A percentile compares a stretch with the other conserved stretches of the same genome.
phyloP scores from a whole-genome alignment of 2,888 invertebrate species.

The Seira sanloemensis region DNA sequence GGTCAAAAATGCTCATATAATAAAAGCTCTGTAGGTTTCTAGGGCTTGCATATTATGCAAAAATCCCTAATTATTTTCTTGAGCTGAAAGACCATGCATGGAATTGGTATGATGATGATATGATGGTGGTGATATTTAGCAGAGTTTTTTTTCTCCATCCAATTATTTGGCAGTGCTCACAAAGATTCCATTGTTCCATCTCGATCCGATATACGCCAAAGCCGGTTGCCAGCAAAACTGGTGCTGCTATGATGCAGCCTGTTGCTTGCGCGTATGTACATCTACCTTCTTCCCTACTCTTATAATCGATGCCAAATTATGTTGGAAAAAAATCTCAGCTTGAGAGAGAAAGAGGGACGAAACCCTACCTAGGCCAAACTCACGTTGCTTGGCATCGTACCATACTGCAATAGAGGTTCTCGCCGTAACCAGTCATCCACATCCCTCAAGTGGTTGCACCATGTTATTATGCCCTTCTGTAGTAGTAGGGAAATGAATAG shows the following conservation, averaged over 20 bases:
- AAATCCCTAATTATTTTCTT: neutral
- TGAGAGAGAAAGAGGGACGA: conserved; percentile 15
- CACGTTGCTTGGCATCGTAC: conserved; percentile 38
- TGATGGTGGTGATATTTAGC: neutral
- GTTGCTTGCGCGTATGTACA: conserved; percentile 26
- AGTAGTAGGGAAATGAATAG: neutral
- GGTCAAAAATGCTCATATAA: neutral
- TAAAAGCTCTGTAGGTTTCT: neutral
- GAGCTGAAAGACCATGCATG: neutral
- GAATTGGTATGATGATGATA: neutral
- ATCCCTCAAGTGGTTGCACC: conserved; percentile 63
- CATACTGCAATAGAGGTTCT: neutral
- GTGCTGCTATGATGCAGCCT: no score
- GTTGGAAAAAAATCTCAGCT: neutral
- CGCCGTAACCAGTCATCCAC: conserved; percentile 41
- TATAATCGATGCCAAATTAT: no score
- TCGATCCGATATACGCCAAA: no score
- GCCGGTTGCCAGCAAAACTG: no score
- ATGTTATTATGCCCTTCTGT: conserved; percentile 40
- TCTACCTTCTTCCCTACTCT: no score
- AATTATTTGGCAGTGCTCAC: no score
- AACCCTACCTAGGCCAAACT: conserved; percentile 50
- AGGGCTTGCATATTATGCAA: neutral
- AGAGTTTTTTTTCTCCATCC: no score
- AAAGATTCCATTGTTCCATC: no score